These are phyloP conservation scores for Epinephelus awoara DNA, from an alignment of 2,797 vertebrate species.

Conservation along the genomic window DNA sequence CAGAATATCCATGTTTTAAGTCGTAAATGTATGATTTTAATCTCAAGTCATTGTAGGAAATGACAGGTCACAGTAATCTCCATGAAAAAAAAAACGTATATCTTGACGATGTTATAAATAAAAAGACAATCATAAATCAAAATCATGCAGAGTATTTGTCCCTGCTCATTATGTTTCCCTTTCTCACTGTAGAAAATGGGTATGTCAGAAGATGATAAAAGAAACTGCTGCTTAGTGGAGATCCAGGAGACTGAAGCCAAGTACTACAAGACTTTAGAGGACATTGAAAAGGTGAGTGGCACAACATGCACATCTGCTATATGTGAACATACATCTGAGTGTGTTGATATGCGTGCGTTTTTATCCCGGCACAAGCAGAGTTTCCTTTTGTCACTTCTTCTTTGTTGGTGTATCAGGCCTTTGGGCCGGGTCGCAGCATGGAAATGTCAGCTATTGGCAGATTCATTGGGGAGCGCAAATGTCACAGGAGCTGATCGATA, in stretches of 20 bases:
- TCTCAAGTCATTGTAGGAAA: too few relatives aligned
- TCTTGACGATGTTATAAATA: not conserved
- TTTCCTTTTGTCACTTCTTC: slow-evolving; percentile 37
- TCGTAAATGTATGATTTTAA: too few relatives aligned
- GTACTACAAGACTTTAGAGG: slow-evolving; percentile 98
- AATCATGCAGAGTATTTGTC: not conserved
- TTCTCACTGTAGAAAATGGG: slow-evolving; percentile 92
- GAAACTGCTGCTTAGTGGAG: slow-evolving; percentile 96
- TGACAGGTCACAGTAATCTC: too few relatives aligned
- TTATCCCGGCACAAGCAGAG: not conserved
- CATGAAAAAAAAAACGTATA: too few relatives aligned
- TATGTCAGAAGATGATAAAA: slow-evolving; percentile 98
- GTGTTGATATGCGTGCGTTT: not conserved
- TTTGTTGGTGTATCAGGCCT: slow-evolving; percentile 24
- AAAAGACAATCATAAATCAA: not conserved
- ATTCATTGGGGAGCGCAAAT: slow-evolving; percentile 73
- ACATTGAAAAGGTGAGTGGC: slow-evolving; percentile 91
- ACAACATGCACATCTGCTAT: not conserved
- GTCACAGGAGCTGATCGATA: slow-evolving; percentile 78
- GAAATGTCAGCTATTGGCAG: slow-evolving; percentile 75
- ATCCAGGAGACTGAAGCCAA: slow-evolving; percentile 98
- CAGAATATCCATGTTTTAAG: too few relatives aligned
- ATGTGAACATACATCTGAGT: not conserved
- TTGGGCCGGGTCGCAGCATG: slow-evolving; percentile 49
- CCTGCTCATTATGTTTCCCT: slow-evolving; percentile 19